A percentile compares a stretch with the other conserved stretches of the same genome.
These are phyloP conservation scores for Galagoides demidoff DNA, from an alignment of 2,797 vertebrate species.

Conservation along the genomic window DNA sequence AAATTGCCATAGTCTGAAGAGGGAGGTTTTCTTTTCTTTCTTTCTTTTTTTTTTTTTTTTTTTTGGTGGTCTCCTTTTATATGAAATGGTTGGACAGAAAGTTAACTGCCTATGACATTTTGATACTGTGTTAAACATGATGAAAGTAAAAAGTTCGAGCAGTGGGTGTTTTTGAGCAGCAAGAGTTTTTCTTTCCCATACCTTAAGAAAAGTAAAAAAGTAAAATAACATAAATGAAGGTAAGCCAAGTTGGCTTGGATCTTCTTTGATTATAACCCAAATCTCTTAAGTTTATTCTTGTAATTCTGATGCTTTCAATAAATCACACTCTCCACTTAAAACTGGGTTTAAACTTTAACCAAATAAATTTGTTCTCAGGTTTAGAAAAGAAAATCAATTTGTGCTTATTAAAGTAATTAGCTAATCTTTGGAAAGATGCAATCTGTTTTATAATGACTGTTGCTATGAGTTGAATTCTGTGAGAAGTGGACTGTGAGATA, in stretches of 20 bases:
- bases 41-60: neutral
- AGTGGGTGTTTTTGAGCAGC: neutral
- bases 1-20: slow-evolving; percentile 87
- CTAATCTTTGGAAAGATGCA: neutral
- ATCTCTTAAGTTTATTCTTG: neutral
- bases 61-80: slow-evolving; percentile 83
- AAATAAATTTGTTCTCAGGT: neutral
- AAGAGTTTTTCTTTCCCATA: neutral
- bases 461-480: neutral
- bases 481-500: neutral
- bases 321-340: neutral
- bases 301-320: neutral
- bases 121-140: neutral
- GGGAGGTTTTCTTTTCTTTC: slow-evolving; percentile 66
- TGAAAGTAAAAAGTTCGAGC: neutral
- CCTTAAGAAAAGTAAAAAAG: no score
- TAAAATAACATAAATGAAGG: no score
- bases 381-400: neutral
- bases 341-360: neutral
- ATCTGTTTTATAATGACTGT: neutral
- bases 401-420: neutral
- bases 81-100: slow-evolving; percentile 86
- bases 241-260: neutral
- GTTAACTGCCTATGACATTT: neutral
- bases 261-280: neutral